Percentiles rank a stretch among this genome's conserved stretches.
Evolutionary conservation across 2,888 invertebrate species (phyloP).

Genomic region (Ferrisia virgata): DNA sequence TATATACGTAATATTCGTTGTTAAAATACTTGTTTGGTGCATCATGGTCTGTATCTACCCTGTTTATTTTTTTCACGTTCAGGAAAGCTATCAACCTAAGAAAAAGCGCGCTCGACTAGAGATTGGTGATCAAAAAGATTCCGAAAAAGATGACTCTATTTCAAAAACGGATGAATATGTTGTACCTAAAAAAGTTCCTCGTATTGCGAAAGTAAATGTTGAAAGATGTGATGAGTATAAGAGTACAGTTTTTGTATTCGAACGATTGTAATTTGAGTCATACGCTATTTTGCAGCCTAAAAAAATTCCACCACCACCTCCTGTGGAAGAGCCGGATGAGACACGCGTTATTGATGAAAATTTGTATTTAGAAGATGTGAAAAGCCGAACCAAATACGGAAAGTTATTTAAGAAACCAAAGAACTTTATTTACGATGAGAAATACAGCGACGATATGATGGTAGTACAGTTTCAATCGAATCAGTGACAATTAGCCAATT

Average conservation of each 20-base stretch:
- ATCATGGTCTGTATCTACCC: not conserved
- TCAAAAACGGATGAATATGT: not conserved
- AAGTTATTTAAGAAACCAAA: constrained; percentile 19
- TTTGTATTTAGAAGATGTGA: constrained; percentile 22
- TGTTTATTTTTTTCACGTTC: not conserved
- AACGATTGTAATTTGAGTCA: not conserved
- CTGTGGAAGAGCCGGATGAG: constrained; percentile 11
- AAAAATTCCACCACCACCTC: not conserved
- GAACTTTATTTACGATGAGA: not conserved
- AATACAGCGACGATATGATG: not conserved
- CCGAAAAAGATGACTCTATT: not conserved
- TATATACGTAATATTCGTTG: not conserved
- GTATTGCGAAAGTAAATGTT: not conserved
- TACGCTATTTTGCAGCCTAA: not conserved
- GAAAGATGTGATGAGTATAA: not conserved
- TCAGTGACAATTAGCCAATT: not conserved
- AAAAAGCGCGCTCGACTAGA: not conserved
- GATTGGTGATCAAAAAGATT: not conserved
- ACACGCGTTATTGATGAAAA: constrained; percentile 2
- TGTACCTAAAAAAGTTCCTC: not conserved
- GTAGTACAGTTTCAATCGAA: not conserved
- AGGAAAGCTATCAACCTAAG: constrained; percentile 3
- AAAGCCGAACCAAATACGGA: constrained; percentile 3
- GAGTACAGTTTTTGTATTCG: not conserved
- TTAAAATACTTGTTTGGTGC: not conserved